Evolutionary conservation across 2,797 vertebrate species (phyloP), one percentile per base, ranked within the genome.

Genomic region (Amblyopsis hoosieri): DNA sequence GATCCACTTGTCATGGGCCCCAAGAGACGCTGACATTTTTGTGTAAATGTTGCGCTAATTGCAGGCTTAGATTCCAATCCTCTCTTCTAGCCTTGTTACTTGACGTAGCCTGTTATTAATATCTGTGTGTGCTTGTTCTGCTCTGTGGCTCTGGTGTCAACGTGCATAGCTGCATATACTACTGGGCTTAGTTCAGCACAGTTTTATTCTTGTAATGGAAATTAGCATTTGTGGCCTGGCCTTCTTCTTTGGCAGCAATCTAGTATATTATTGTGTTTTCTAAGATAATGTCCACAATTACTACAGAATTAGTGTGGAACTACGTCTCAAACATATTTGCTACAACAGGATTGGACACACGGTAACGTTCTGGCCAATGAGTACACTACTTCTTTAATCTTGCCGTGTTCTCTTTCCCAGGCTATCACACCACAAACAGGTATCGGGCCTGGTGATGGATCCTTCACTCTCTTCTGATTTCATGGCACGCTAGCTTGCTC

Each of bases 401-500:
- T n/a, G 6, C 77, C 56, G 62, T 67, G 64, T 85, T 77, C 80
- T 80, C 80, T 72, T 81, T 71, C 71, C 80, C 63, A 69, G 73
- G 70, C 78, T 89, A 86, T 88, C 83, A n/a, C 81, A 62, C 71
- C 69, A 61, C 82, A 67, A 71, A 68, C 87, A 89, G 89, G 81
- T 87, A 11, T 10, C 70, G 62, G 54, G 74, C 72, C 71, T 71
- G 70, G 74, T 52, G 52, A 53, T 69, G 77, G 82, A 78, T 67
- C 80, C 85, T 85, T 83, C 83, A 85, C 64, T 67, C 81, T 75
- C 29, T 76, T 59, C 81, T 83, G 85, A 89, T 90, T 89, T 90
- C 85, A 90, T 81, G 85, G 74, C 77, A 78, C 62, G 62, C 69
- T 79, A 84, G 61, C 33, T 78, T 82, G 72, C 77, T 72, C 74